phyloP scores from a whole-genome alignment of 1,140 invertebrate genomes.

The Halotydeus destructor region DNA sequence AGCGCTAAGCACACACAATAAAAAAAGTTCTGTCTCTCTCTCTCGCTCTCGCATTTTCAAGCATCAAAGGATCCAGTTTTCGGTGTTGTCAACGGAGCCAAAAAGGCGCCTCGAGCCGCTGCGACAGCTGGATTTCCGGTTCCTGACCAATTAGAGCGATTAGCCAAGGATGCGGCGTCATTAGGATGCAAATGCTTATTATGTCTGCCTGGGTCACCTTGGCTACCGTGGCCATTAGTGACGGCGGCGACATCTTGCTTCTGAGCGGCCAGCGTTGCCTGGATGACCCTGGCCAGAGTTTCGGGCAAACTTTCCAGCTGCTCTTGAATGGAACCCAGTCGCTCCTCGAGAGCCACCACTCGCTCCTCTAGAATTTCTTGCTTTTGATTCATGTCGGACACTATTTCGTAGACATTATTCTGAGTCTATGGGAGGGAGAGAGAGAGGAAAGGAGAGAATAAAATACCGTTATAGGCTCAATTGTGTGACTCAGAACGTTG shows the following conservation, averaged over 20 bases:
- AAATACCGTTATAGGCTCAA: conserved; percentile 6
- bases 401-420: conserved; percentile 87
- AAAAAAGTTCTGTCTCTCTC: too few species aligned
- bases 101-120: not conserved
- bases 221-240: too few species aligned
- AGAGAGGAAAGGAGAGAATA: conserved; percentile 8
- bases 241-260: too few species aligned
- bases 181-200: conserved; percentile 18
- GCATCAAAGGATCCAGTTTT: too few species aligned
- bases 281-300: conserved; percentile 10
- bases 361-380: conserved; percentile 74
- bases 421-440: conserved; percentile 52
- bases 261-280: not conserved
- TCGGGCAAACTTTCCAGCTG: conserved; percentile 18
- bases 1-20: too few species aligned
- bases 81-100: too few species aligned
- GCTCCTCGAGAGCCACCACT: conserved; percentile 57
- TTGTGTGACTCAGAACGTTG: too few species aligned
- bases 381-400: conserved; percentile 78
- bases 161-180: conserved; percentile 16
- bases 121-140: conserved; percentile 12
- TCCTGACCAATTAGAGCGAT: conserved; percentile 16
- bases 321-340: conserved; percentile 15
- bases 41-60: too few species aligned
- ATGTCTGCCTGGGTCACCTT: conserved; percentile 11